A percentile compares a stretch with the other conserved stretches of the same genome.
phyloP scores from a whole-genome alignment of 2,797 vertebrate species.

The Sandelia bainsii region DNA sequence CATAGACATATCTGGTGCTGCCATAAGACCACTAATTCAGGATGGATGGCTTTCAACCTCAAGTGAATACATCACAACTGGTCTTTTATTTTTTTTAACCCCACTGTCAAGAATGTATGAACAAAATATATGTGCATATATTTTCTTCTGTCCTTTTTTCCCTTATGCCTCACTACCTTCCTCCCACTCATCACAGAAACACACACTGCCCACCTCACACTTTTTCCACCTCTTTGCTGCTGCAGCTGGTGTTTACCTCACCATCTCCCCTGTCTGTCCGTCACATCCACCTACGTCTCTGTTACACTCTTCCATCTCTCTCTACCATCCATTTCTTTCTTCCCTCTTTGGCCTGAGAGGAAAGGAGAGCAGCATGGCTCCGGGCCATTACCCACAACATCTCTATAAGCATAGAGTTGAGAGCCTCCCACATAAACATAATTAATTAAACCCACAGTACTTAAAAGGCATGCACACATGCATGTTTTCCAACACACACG shows the following conservation, averaged over 20 bases:
- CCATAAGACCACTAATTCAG: no score
- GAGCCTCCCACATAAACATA: constrained; percentile 23
- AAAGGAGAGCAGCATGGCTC: constrained; percentile 29
- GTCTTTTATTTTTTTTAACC: not conserved
- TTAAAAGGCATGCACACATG: constrained; percentile 38
- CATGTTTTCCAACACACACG: constrained; percentile 18
- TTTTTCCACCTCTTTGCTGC: constrained; percentile 17
- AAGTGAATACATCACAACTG: not conserved
- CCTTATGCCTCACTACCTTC: constrained; percentile 39
- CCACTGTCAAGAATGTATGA: constrained; percentile 7
- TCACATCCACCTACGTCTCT: constrained; percentile 32
- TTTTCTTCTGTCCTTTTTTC: no score
- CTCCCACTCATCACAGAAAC: constrained; percentile 38
- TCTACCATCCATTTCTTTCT: constrained; percentile 23
- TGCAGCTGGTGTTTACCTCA: constrained; percentile 43
- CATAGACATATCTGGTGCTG: no score
- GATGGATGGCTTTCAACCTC: not conserved
- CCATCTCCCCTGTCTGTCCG: constrained; percentile 7
- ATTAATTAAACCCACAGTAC: constrained; percentile 65
- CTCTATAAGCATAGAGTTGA: constrained; percentile 21
- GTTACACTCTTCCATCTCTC: constrained; percentile 4
- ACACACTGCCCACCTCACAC: constrained; percentile 41
- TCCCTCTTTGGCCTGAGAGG: constrained; percentile 24
- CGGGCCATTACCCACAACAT: constrained; percentile 56
- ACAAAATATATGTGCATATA: constrained; percentile 43